A percentile compares a stretch with the other conserved stretches of the same genome.
Evolutionary conservation across 2,797 vertebrate species (phyloP).

Genomic region (Anguilla marmorata): DNA sequence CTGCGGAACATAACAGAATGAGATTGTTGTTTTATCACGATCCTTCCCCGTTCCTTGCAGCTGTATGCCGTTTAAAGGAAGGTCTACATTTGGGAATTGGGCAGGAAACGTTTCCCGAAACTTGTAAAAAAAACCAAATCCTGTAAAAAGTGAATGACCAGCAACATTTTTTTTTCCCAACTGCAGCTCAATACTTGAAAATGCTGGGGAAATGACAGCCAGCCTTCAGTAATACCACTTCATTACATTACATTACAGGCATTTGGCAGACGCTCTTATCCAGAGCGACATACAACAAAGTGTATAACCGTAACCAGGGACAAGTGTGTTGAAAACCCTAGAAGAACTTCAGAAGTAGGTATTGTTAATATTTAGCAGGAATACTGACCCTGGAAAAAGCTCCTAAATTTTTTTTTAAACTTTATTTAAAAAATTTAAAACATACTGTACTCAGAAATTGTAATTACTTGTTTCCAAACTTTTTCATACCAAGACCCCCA

Average conservation of each 20-base stretch:
- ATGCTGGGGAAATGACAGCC: background rate
- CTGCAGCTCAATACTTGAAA: background rate
- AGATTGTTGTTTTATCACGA: background rate
- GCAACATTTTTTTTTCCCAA: background rate
- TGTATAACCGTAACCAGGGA: no score
- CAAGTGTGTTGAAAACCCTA: no score
- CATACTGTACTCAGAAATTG: background rate
- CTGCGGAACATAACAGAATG: background rate
- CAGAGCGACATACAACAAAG: no score
- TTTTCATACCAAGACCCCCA: background rate
- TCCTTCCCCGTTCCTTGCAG: background rate
- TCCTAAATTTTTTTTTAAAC: no score
- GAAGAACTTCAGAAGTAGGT: no score
- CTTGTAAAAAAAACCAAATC: background rate
- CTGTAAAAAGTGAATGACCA: background rate
- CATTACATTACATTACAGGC: no score
- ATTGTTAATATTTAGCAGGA: no score
- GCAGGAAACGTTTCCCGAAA: background rate
- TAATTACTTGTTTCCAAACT: background rate
- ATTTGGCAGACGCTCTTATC: no score
- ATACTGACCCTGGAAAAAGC: no score
- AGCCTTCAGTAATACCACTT: background rate
- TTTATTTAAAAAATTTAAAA: no score
- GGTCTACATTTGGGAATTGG: background rate
- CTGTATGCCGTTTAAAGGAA: background rate